Base-by-base conservation (phyloP, 2,888 invertebrate species). In the Sclerodermus sp. region DNA sequence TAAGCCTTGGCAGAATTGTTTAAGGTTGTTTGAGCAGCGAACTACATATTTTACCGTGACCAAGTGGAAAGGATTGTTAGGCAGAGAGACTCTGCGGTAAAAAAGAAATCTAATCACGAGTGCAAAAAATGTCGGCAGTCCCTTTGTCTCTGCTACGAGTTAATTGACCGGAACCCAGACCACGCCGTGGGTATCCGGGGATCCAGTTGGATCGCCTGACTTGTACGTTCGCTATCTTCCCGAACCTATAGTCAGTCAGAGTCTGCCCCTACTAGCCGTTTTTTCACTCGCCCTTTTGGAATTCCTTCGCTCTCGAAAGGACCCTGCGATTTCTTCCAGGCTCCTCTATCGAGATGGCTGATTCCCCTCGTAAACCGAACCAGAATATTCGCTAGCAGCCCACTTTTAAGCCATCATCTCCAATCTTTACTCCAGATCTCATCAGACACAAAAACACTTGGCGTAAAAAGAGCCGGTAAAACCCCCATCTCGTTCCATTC, bases 271-370 rank as follows among this genome's bases (percentile, higher is more conserved):
- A 36, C 38, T 51, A 39, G 40, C 37, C 16, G 50, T 47, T 55
- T 58, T 55, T 58, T 58, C 48, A 38, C 51, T 58, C 32, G 49
- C 58, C 58, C 60, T 56, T 62, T 64, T 64, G 60, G 58, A 56
- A 64, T 64, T 62, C 64, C 45, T 57, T 39, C 41, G 42, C 16
- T 14, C 10, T 30, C 40, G 47, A 48, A 52, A 51, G 59, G 43
- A n/a, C 48, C 42, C 34, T 16, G 8, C 14, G 18, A 16, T 41
- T 41, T 12, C 30, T 38, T 45, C 44, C 34, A 36, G 36, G 31
- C 36, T 18, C 47, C 44, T n/a, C n/a, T 43, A 42, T 51, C 47
- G 38, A 37, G 30, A 31, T 23, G 6, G 23, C 23, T 8, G 23
- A 23, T 23, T 23, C 23, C 8, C 23, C 23, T 23, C 23, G 23